Evolutionary conservation across 2,113 vertebrate genomes (phyloP).

Genomic region (Phoenicopterus ruber): DNA sequence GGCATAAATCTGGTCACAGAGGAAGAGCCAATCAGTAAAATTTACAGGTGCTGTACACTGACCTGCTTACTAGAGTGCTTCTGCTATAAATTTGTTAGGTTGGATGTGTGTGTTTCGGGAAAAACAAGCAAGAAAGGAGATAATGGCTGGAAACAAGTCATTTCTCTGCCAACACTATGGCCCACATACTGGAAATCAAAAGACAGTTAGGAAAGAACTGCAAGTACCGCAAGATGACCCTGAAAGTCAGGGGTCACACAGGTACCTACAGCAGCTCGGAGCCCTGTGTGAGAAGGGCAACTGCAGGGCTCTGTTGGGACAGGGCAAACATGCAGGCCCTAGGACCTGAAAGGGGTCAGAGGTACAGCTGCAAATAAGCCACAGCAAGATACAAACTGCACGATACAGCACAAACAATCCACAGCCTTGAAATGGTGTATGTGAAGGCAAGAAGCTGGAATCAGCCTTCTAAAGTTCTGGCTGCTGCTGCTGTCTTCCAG

Average conservation of each 20-base stretch:
- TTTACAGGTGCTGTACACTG: background rate
- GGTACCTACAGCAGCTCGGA: background rate
- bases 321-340: rapidly evolving
- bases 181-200: background rate
- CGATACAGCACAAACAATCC: too few relatives aligned
- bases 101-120: background rate
- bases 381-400: too few relatives aligned
- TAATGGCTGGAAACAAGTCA: background rate
- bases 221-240: background rate
- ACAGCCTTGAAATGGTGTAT: background rate
- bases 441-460: background rate
- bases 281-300: background rate
- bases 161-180: background rate
- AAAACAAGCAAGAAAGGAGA: background rate
- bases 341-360: background rate
- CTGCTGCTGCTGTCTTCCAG: background rate
- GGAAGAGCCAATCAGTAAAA: background rate
- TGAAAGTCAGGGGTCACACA: background rate
- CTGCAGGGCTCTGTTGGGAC: background rate
- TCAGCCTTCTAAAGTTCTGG: background rate
- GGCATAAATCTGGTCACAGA: background rate
- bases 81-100: background rate
- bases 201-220: background rate
- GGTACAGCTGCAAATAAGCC: background rate
- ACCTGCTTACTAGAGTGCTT: background rate